Evolutionary conservation across 2,797 vertebrate species (phyloP).

Genomic region (Anguilla anguilla): DNA sequence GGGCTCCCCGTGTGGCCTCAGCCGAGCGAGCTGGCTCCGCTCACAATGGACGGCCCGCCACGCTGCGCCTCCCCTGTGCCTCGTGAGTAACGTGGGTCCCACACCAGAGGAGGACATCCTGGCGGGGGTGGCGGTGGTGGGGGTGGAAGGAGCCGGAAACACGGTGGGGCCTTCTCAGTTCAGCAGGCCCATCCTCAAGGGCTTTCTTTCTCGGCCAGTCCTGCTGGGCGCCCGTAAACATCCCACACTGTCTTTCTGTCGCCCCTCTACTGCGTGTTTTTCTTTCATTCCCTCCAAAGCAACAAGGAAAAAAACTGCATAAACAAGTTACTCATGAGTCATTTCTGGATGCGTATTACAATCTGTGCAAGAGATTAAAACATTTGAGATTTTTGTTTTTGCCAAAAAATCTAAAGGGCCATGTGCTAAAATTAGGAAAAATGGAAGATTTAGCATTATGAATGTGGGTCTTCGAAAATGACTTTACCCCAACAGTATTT

Average conservation of each 20-base stretch:
- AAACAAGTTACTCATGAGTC: conserved; percentile 51
- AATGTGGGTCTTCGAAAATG: conserved; percentile 24
- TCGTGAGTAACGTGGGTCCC: conserved; percentile 58
- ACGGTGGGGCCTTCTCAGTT: conserved; percentile 57
- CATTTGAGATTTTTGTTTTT: conserved; percentile 42
- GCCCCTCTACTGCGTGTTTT: conserved; percentile 48
- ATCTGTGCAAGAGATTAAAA: conserved; percentile 24
- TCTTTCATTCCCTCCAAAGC: conserved; percentile 59
- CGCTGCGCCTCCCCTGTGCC: conserved; percentile 56
- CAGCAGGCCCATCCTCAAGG: conserved; percentile 64
- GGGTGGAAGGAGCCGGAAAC: conserved; percentile 53
- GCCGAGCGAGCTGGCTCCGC: conserved; percentile 51
- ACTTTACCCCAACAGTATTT: conserved; percentile 6
- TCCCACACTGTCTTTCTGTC: conserved; percentile 20
- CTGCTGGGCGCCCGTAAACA: conserved; percentile 36
- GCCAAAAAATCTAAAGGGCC: conserved; percentile 37
- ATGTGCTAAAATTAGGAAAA: background rate
- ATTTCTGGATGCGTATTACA: conserved; percentile 39
- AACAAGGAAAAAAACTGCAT: conserved; percentile 38
- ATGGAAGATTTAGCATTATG: background rate
- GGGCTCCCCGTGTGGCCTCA: conserved; percentile 74
- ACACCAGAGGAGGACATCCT: conserved; percentile 75
- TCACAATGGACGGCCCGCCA: conserved; percentile 74
- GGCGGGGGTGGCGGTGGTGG: conserved; percentile 62
- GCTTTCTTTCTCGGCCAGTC: conserved; percentile 56